Base-by-base conservation (phyloP, 2,113 vertebrate species). In the Seriola quinqueradiata region DNA sequence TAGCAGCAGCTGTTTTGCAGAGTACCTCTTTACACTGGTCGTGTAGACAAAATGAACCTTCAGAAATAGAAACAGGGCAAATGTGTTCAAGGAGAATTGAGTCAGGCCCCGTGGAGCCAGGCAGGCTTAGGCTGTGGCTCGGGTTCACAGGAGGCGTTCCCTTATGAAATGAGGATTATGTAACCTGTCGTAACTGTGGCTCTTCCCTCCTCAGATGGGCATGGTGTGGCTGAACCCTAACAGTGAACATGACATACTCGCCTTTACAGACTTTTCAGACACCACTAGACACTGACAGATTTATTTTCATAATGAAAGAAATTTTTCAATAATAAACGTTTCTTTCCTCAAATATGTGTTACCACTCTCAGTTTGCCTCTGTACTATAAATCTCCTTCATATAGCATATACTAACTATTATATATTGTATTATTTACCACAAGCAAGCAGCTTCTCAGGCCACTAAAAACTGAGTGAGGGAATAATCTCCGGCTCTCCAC, bases 141-240 rank as follows among this genome's bases (percentile, higher is more conserved):
- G 6, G 61, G 42, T 75, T 89, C 65, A 83, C 81, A 16, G 64
- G 54, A 85, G 84, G 42, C 16, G 17, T 79, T 28, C 36, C 55
- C 67, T 84, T 67, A 63, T 85, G 73, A 90, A 86, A 87, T 66
- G 55, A 66, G 36, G 36, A 68, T 90, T 84, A 85, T 85, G 66
- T 76, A 88, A 87, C 48, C 48, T 75, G 78, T 25, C 19, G 28
- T 17, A 48, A 61, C 61, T 74, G 52, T 66, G 40, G 65, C 57
- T 34, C 50, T 80, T 1, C 65, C 61, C 71, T 82, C 74, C 77
- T 71, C 69, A 68, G 65, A 83, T 73, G 38, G 59, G 34, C 77
- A 75, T 55, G 46, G 40, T 44, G 54, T 36, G 68, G 48, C 75
- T 70, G 12, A 84, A 55, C 50, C 40, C 13, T 38, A 69, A 54